Conservation (phyloP, 2,888 invertebrate genomes). For the Drepana falcataria region DNA sequence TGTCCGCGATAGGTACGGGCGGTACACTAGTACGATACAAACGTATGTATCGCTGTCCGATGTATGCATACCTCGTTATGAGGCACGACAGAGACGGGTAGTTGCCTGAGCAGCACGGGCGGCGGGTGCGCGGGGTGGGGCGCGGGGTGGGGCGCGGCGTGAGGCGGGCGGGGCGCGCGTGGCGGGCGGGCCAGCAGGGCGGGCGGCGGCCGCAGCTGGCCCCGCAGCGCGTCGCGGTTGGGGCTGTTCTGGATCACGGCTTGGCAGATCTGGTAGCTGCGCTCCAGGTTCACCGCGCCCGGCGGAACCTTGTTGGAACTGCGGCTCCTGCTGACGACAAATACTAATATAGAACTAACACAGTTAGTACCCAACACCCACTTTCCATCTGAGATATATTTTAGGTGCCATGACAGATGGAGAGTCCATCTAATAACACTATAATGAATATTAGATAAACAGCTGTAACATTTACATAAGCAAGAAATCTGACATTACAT, state of each 20-base stretch:
- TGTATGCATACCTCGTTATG: conserved; percentile 50
- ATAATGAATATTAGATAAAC: too few species aligned
- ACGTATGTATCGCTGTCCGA: background rate
- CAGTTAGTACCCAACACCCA: background rate
- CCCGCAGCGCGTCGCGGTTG: conserved; percentile 90
- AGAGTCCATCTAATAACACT: too few species aligned
- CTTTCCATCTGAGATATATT: too few species aligned
- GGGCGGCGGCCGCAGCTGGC: conserved; percentile 91
- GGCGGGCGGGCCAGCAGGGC: conserved; percentile 81
- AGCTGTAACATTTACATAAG: too few species aligned
- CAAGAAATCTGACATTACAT: too few species aligned
- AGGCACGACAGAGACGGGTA: conserved; percentile 80
- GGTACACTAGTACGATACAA: too few species aligned
- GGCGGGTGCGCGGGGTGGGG: conserved; percentile 46
- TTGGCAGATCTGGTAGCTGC: conserved; percentile 96
- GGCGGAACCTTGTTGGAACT: conserved; percentile 88
- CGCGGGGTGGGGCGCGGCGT: conserved; percentile 23
- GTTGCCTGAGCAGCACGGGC: conserved; percentile 79
- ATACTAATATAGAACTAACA: background rate
- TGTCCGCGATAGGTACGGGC: too few species aligned
- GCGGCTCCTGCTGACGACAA: conserved; percentile 59
- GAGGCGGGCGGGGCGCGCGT: conserved; percentile 49
- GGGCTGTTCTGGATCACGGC: conserved; percentile 96
- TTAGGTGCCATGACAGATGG: too few species aligned
- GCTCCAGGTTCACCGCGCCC: conserved; percentile 93